A percentile compares a stretch with the other conserved stretches of the same genome.
Evolutionary conservation across 2,797 vertebrate species (phyloP).

Genomic region (Enteromius anoplus): DNA sequence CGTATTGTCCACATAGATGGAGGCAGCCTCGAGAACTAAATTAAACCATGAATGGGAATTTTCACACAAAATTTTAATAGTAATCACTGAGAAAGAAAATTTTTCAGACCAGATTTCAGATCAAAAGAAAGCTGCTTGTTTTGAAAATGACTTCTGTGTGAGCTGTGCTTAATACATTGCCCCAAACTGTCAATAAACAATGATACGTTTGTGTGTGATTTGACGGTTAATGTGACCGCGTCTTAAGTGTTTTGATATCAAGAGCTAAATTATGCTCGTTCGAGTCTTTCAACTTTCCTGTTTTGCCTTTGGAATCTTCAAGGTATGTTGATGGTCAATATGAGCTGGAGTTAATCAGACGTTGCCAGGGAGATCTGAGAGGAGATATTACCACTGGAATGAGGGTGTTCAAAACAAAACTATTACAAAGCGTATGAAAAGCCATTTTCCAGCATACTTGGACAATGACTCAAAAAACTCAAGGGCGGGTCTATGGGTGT

Average conservation of each 20-base stretch:
- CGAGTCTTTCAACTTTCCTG: neutral
- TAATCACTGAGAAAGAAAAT: neutral
- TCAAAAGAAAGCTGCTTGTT: neutral
- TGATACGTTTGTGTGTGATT: no score
- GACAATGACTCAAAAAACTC: conserved; percentile 42
- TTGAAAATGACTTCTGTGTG: neutral
- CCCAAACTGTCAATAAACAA: no score
- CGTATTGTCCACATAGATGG: neutral
- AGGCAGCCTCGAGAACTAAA: neutral
- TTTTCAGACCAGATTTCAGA: neutral
- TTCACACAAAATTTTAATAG: neutral
- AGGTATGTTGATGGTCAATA: neutral
- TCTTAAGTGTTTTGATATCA: neutral
- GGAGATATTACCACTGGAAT: conserved; percentile 22
- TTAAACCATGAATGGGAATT: neutral
- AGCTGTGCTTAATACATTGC: neutral
- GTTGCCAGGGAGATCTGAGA: conserved; percentile 25
- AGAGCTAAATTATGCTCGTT: neutral
- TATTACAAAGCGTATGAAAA: conserved; percentile 19
- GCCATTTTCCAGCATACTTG: conserved; percentile 43
- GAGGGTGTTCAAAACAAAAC: conserved; percentile 15
- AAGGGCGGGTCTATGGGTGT: conserved; percentile 2
- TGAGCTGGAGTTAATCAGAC: neutral
- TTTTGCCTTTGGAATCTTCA: conserved; percentile 25
- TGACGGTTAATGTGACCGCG: neutral